Base-by-base conservation (phyloP, 2,888 invertebrate genomes). In the Osmoderma eremita region DNA sequence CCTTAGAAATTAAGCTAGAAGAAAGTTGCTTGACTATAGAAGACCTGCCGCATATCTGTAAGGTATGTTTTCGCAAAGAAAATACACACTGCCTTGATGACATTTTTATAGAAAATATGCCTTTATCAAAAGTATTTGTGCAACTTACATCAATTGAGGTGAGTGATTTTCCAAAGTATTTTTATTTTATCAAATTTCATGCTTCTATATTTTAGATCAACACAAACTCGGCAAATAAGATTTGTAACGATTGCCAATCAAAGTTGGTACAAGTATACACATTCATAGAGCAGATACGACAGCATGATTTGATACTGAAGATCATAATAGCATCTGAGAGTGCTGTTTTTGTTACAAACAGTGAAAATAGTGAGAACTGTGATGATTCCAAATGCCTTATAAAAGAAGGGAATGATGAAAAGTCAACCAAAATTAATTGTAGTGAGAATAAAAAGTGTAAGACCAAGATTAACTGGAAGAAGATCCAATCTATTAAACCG, bases 21-120 rank as follows among this genome's bases (percentile, higher is more conserved):
- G 48, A 63, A 20, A 18, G 24, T 3, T 30, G n/a, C 17, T 36
- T 63, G 12, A 50, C 63, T 12, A 17, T 38, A n/a, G 50, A 50
- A 17, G 63, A 63, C 30, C 50, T 63, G 8, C 50, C 30, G 10
- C 49, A 50, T 18, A 63, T 63, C n/a, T 63, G 63, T 20, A 49
- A 50, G 38, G 30, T 38, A n/a, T 63, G 63, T 36, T 49, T 63
- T 36, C 22, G 50, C 12, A 50, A 38, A 63, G 24, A 50, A 6
- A 30, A 36, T 18, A 4, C 50, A 12, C 50, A 63, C 36, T 30
- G 30, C 17, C 50, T 48, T 15, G 48, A 38, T 0, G 50, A 36
- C 4, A 12, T 63, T 12, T 15, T 36, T 1, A 48, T 50, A n/a
- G 50, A 50, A 0, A 39, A 63, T 38, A 24, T 22, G 18, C 50